These are phyloP conservation scores for Beroe ovata DNA, from an alignment of 37 sponge, comb jelly and placozoan genomes.

Conservation along the genomic window DNA sequence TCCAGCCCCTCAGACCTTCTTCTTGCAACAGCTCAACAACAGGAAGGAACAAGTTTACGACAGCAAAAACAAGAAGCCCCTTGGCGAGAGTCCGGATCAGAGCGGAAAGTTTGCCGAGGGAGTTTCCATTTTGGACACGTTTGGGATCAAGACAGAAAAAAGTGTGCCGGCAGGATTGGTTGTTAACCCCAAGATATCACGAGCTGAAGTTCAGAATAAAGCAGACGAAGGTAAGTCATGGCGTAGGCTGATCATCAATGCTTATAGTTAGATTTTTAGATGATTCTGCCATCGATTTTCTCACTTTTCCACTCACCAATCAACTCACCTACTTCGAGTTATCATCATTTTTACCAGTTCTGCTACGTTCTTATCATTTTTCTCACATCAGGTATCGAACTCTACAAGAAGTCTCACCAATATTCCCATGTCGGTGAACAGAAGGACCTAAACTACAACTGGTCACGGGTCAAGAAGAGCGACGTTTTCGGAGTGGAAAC, in stretches of 20 bases:
- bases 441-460: conserved; percentile 91
- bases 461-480: conserved; percentile 79
- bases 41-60: conserved; percentile 77
- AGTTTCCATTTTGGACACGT: conserved; percentile 22
- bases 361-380: too few species aligned
- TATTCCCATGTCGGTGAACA: conserved; percentile 71
- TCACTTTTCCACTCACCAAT: too few species aligned
- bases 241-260: too few species aligned
- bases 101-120: conserved; percentile 59
- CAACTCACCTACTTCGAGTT: too few species aligned
- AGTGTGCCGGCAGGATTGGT: conserved; percentile 76
- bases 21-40: conserved; percentile 74
- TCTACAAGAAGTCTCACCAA: conserved; percentile 45
- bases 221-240: conserved; percentile 71
- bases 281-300: too few species aligned
- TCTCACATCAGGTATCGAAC: conserved; percentile 33
- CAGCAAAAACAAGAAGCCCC: conserved; percentile 78
- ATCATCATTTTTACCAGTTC: too few species aligned
- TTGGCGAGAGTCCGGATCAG: conserved; percentile 72
- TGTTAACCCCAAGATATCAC: conserved; percentile 84
- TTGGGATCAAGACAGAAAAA: conserved; percentile 60
- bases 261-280: too few species aligned
- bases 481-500: conserved; percentile 89
- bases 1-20: conserved; percentile 77
- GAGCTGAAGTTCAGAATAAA: conserved; percentile 74